A percentile compares a stretch with the other conserved stretches of the same genome.
Evolutionary conservation across 2,888 invertebrate genomes (phyloP).

Genomic region (Panopea generosa): DNA sequence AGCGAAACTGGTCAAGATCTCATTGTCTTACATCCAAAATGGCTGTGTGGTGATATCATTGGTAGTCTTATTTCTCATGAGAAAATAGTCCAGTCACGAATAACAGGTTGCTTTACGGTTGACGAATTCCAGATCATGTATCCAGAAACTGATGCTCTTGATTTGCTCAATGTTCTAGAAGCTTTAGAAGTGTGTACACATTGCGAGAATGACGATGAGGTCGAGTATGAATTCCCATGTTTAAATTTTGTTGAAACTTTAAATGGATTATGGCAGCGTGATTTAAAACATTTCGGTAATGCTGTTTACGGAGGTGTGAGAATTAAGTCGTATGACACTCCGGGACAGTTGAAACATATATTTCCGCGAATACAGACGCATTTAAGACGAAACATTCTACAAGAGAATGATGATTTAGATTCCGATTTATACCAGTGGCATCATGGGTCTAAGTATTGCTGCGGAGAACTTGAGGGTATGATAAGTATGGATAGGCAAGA

Average conservation of each 20-base stretch:
- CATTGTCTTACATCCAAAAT: constrained; percentile 89
- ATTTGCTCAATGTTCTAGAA: constrained; percentile 89
- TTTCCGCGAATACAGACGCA: constrained; percentile 90
- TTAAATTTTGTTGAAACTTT: constrained; percentile 89
- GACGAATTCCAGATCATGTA: constrained; percentile 91
- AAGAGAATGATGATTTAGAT: constrained; percentile 85
- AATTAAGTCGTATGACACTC: constrained; percentile 86
- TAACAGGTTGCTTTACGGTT: constrained; percentile 89
- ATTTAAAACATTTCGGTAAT: constrained; percentile 75
- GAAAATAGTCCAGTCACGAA: constrained; percentile 81
- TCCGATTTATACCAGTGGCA: constrained; percentile 91
- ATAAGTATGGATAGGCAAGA: constrained; percentile 87
- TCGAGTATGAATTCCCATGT: constrained; percentile 92
- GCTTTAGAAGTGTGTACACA: constrained; percentile 90
- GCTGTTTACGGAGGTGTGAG: constrained; percentile 89
- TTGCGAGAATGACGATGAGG: constrained; percentile 90
- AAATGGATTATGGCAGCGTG: constrained; percentile 89
- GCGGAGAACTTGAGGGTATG: constrained; percentile 89
- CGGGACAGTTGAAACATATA: constrained; percentile 89
- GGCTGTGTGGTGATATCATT: constrained; percentile 89
- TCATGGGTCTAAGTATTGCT: constrained; percentile 90
- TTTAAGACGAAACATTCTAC: constrained; percentile 86
- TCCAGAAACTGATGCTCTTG: constrained; percentile 90
- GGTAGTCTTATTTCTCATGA: constrained; percentile 88
- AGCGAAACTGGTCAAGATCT: constrained; percentile 87